Evolutionary conservation across 2,888 invertebrate genomes (phyloP).

Genomic region (Heliconius aoede): DNA sequence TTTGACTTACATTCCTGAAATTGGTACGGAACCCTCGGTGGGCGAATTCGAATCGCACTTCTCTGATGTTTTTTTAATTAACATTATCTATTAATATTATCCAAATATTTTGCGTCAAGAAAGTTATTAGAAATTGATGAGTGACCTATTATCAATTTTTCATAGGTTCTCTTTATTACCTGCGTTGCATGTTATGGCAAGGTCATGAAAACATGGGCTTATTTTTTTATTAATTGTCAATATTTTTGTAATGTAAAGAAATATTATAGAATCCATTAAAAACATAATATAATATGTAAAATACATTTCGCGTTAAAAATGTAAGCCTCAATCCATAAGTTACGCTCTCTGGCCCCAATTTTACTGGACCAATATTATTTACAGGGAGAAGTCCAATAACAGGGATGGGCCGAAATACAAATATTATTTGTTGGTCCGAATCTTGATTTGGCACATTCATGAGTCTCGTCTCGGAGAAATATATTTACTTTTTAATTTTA

Average conservation of each 20-base stretch:
- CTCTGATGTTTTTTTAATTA: no score
- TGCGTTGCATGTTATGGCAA: background rate
- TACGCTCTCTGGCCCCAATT: constrained; percentile 19
- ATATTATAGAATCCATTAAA: constrained; percentile 1
- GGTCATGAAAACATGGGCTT: background rate
- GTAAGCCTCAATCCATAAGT: constrained; percentile 13
- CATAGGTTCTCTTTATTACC: background rate
- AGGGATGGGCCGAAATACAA: constrained; percentile 26
- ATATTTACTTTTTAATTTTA: background rate
- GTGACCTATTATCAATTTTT: no score
- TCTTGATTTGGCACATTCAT: constrained; percentile 31
- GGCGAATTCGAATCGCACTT: no score
- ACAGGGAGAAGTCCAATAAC: constrained; percentile 17
- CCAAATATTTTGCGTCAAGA: background rate
- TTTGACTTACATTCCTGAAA: no score
- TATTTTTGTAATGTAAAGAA: background rate
- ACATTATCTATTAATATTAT: background rate
- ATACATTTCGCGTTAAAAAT: constrained; percentile 2
- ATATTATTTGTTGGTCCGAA: constrained; percentile 16
- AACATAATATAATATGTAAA: background rate
- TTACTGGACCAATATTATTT: constrained; percentile 24
- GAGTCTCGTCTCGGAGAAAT: constrained; percentile 3
- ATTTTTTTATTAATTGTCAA: background rate
- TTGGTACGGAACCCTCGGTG: no score
- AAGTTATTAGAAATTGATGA: background rate